Conservation (phyloP, 2,113 vertebrate species). For the Petroica traversi region DNA sequence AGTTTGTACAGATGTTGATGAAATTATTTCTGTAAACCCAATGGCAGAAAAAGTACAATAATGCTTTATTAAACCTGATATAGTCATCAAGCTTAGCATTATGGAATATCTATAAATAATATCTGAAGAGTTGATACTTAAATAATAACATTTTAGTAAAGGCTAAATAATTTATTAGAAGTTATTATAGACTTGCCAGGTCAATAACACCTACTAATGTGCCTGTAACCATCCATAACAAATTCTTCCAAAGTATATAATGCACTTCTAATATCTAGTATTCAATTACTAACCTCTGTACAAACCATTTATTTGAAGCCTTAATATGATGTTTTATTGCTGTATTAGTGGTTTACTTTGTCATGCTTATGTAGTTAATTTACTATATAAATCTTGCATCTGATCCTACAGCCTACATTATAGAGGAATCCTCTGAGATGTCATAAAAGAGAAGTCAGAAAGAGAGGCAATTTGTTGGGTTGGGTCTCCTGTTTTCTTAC, state of each 20-base stretch:
- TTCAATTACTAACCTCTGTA: conserved; percentile 14
- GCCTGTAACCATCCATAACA: conserved; percentile 16
- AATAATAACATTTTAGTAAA: conserved; percentile 7
- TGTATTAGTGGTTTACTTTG: conserved; percentile 29
- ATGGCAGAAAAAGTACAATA: neutral
- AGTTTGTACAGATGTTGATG: neutral
- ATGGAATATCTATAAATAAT: conserved; percentile 1
- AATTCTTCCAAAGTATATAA: neutral
- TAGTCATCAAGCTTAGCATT: neutral
- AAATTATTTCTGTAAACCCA: neutral
- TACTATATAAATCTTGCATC: conserved; percentile 4
- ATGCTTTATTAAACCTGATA: neutral
- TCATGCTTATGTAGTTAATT: neutral
- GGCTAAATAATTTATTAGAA: neutral
- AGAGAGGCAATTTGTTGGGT: neutral
- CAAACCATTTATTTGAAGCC: neutral
- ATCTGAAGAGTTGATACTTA: neutral
- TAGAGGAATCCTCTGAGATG: neutral
- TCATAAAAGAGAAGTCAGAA: neutral
- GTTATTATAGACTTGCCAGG: neutral
- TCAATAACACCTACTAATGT: conserved; percentile 34
- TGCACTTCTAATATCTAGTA: conserved; percentile 10
- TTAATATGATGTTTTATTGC: conserved; percentile 30
- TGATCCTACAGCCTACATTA: neutral
- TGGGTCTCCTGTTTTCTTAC: neutral